Conservation (phyloP, 2,113 vertebrate species). For the Poeciliopsis turrubarensis region DNA sequence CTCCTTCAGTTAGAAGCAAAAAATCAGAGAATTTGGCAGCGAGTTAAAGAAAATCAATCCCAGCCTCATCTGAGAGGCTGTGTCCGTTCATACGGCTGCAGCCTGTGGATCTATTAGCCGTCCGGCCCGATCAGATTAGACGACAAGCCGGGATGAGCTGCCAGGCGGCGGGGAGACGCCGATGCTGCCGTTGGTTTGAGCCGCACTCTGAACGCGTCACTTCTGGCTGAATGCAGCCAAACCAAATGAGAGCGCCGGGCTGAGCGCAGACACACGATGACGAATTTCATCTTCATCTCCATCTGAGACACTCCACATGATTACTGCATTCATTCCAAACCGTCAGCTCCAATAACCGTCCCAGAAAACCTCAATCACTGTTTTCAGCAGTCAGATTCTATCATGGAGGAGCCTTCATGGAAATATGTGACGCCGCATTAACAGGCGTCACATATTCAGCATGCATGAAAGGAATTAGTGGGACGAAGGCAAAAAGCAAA, state of each 20-base stretch:
- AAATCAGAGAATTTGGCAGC: slow-evolving; percentile 13
- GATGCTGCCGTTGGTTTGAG: neutral
- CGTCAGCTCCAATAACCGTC: neutral
- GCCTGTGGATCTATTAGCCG: slow-evolving; percentile 23
- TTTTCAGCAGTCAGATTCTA: slow-evolving; percentile 7
- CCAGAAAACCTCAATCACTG: neutral
- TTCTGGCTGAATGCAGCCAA: neutral
- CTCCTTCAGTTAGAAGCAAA: neutral
- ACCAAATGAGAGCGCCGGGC: neutral
- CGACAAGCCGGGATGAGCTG: neutral
- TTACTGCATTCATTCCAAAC: slow-evolving; percentile 13
- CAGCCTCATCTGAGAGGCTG: slow-evolving; percentile 25
- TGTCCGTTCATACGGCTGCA: slow-evolving; percentile 9
- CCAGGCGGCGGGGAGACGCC: neutral
- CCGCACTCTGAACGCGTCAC: neutral
- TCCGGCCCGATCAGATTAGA: slow-evolving; percentile 15
- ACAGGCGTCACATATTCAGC: neutral
- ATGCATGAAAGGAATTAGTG: neutral
- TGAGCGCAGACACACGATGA: neutral
- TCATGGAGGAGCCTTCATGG: neutral
- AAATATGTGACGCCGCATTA: neutral
- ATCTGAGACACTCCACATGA: neutral
- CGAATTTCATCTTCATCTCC: neutral
- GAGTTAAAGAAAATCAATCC: slow-evolving; percentile 50
- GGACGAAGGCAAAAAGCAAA: slow-evolving; percentile 8